These are phyloP conservation scores for Xestobium rufovillosum DNA, from an alignment of 2,888 invertebrate genomes.

Conservation along the genomic window DNA sequence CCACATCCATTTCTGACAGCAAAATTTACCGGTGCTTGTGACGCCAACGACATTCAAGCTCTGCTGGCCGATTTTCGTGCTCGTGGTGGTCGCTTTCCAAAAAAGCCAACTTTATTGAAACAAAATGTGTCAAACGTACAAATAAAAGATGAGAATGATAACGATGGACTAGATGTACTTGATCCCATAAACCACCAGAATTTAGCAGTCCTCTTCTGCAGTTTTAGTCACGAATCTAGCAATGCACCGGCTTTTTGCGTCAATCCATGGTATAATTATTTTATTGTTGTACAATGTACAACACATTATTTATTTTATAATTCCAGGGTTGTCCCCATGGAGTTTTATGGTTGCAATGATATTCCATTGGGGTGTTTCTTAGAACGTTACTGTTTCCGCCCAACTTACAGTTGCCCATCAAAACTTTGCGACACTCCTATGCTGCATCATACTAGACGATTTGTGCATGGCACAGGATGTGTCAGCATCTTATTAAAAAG, in stretches of 20 bases:
- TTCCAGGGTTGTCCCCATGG: slow-evolving; percentile 80
- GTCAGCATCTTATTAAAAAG: slow-evolving; percentile 66
- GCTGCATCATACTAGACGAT: slow-evolving; percentile 79
- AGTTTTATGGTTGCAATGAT: slow-evolving; percentile 91
- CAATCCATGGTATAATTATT: slow-evolving; percentile 65
- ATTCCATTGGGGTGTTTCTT: slow-evolving; percentile 92
- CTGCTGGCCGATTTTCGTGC: slow-evolving; percentile 81
- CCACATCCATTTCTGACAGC: slow-evolving; percentile 67
- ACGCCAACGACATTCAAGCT: slow-evolving; percentile 60
- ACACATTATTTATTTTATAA: slow-evolving; percentile 4
- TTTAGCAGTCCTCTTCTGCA: slow-evolving; percentile 83
- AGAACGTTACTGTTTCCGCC: slow-evolving; percentile 84
- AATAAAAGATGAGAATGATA: slow-evolving; percentile 22
- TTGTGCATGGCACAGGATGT: slow-evolving; percentile 86
- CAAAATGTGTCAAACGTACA: slow-evolving; percentile 23
- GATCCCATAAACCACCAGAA: slow-evolving; percentile 79
- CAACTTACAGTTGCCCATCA: slow-evolving; percentile 75
- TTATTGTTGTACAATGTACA: slow-evolving; percentile 2
- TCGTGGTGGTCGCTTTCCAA: slow-evolving; percentile 61
- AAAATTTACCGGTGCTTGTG: slow-evolving; percentile 59
- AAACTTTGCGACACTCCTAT: slow-evolving; percentile 74
- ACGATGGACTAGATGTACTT: slow-evolving; percentile 54
- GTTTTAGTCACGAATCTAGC: slow-evolving; percentile 65
- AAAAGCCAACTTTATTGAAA: slow-evolving; percentile 25
- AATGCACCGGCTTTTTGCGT: slow-evolving; percentile 86